A percentile compares a stretch with the other conserved stretches of the same genome.
These are phyloP conservation scores for Zygaena filipendulae DNA, from an alignment of 2,888 invertebrate genomes.

Conservation along the genomic window DNA sequence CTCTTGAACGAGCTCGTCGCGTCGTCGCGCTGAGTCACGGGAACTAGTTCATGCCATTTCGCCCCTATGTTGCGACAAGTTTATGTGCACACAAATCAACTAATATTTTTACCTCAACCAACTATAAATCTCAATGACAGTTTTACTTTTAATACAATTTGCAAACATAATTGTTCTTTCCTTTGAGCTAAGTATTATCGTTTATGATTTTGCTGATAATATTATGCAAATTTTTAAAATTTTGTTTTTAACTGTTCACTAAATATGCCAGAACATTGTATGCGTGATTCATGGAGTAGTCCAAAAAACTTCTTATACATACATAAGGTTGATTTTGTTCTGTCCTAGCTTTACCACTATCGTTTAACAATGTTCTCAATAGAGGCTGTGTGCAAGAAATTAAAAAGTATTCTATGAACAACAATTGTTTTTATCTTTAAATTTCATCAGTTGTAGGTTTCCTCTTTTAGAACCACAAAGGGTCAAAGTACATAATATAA, in stretches of 20 bases:
- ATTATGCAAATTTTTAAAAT: constrained; percentile 3
- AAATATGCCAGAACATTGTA: constrained; percentile 4
- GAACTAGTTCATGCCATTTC: constrained; percentile 41
- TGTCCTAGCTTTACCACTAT: constrained; percentile 22
- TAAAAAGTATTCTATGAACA: constrained; percentile 62
- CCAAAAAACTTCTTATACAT: too few species aligned
- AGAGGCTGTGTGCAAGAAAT: constrained; percentile 66
- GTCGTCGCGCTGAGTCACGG: too few species aligned
- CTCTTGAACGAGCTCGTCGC: too few species aligned
- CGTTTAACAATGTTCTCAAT: constrained; percentile 51
- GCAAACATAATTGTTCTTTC: constrained; percentile 10
- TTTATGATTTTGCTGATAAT: constrained; percentile 20
- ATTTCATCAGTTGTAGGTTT: constrained; percentile 1
- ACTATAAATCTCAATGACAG: constrained; percentile 34
- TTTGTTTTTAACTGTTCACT: constrained; percentile 4
- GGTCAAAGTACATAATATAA: too few species aligned
- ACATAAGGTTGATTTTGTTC: too few species aligned
- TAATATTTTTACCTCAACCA: constrained; percentile 7
- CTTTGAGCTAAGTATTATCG: constrained; percentile 12
- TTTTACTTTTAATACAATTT: constrained; percentile 40
- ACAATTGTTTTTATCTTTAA: constrained; percentile 17
- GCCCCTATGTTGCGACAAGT: constrained; percentile 58
- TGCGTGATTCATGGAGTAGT: neutral
- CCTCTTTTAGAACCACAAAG: constrained; percentile 2
- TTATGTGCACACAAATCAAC: constrained; percentile 39